Evolutionary conservation across 2,113 vertebrate species (phyloP), one percentile per base, ranked within the genome.

Genomic region (Centropus bengalensis): DNA sequence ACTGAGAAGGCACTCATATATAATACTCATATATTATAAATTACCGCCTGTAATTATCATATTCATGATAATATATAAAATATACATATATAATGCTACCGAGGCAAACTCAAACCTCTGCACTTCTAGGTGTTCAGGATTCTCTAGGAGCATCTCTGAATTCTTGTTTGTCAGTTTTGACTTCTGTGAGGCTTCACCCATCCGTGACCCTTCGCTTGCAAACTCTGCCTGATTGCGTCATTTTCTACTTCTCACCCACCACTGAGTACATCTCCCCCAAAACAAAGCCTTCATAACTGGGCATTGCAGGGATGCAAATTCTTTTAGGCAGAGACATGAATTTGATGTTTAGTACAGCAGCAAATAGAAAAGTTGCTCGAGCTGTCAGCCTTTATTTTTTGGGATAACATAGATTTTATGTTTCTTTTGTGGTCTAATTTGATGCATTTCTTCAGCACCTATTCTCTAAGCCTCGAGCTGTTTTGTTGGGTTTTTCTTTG

Each of bases 1-100:
- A 20, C 58, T 90, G 91, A 92, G 86, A 69, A 96, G 68, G 76
- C 79, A 90, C 32, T 90, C 64, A 13, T 81, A 94, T 90, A 94
- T 74, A 86, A 86, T 81, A 93, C 68, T 90, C 82, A 94, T 90
- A 94, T 86, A 95, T 87, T 95, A 91, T 83, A 83, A 91, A 90
- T 91, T 91, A 90, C 86, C 79, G 86, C 28, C 52, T 56, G 45
- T 86, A 83, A 92, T 83, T 96, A 95, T 88, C 95, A 78, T 93
- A 88, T 94, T 93, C 85, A 91, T 91, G 94, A 86, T 74, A 45
- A 81, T 83, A 91, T 74, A 77, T 77, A 90, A 62, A 33, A 82
- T 67, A 64, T 36, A 83, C 68, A 77, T 54, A 62, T 42, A 51
- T 58, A 81, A 80, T 20, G 23, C 47, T 88, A 76, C 80, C 59